Conservation (phyloP, 1,140 invertebrate genomes). For the Druon quercuslanigerum region DNA sequence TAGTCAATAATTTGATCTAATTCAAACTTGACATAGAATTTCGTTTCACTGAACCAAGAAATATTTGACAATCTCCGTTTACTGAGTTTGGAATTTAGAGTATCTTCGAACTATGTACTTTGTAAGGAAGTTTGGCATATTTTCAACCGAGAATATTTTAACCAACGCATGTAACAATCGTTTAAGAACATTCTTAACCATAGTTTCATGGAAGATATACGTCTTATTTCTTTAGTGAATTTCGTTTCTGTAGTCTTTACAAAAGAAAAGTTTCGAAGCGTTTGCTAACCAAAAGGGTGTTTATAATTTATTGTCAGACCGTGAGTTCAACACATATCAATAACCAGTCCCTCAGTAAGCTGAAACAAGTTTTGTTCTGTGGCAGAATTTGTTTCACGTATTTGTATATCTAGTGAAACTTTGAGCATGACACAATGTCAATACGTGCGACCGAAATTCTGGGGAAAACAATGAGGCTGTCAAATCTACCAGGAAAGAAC, state of each 20-base stretch:
- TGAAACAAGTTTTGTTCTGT: conserved; percentile 3
- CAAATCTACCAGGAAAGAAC: background rate
- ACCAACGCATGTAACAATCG: background rate
- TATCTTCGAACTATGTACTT: conserved; percentile 7
- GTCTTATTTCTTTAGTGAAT: background rate
- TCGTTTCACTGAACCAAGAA: background rate
- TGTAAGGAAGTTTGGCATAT: background rate
- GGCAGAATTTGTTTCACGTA: background rate
- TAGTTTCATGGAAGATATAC: background rate
- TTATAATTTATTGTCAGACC: too few species aligned
- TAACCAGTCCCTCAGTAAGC: background rate
- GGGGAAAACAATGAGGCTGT: conserved; percentile 5
- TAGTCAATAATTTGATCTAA: too few species aligned
- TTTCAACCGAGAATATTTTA: background rate
- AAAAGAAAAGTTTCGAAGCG: too few species aligned
- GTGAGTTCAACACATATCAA: conserved; percentile 5
- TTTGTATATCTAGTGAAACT: conserved; percentile 10
- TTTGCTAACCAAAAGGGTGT: too few species aligned
- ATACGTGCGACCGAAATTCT: background rate
- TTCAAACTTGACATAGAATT: too few species aligned
- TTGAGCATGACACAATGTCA: conserved; percentile 18
- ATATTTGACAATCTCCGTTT: background rate
- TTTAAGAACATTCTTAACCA: background rate
- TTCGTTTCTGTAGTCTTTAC: background rate
- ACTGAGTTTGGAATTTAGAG: conserved; percentile 4